Evolutionary conservation across 2,888 invertebrate genomes (phyloP).

Genomic region (Bugula neritina): DNA sequence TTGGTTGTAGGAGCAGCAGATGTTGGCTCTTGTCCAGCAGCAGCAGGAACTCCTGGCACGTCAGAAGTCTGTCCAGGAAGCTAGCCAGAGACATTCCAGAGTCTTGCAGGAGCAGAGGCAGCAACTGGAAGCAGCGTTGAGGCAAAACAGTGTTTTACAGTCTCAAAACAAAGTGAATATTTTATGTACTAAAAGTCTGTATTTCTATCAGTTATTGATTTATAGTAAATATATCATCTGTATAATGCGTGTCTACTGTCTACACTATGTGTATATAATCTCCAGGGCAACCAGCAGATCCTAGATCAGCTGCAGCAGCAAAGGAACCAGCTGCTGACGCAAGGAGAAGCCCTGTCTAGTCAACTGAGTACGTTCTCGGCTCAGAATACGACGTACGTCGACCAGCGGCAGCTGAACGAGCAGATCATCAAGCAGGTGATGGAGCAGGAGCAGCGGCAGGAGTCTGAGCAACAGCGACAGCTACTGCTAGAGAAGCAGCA

Average conservation of each 20-base stretch:
- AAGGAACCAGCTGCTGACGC: constrained; percentile 11
- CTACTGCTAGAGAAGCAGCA: constrained; percentile 18
- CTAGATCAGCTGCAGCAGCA: constrained; percentile 1
- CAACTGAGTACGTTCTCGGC: constrained; percentile 1
- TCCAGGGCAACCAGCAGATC: neutral
- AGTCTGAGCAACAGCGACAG: constrained; percentile 28
- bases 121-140: constrained; percentile 2
- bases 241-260: neutral
- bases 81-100: constrained; percentile 3
- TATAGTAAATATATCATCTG: neutral
- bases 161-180: constrained; percentile 12
- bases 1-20: constrained; percentile 25
- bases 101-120: constrained; percentile 15
- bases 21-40: constrained; percentile 26
- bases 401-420: constrained; percentile 11
- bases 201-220: no score
- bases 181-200: no score
- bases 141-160: constrained; percentile 15
- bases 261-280: no score
- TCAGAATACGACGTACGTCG: neutral
- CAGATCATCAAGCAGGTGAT: constrained; percentile 5
- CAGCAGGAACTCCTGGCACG: constrained; percentile 28
- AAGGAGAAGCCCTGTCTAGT: constrained; percentile 6
- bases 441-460: constrained; percentile 28
- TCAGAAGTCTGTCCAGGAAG: constrained; percentile 17